These are phyloP conservation scores for Florisuga fusca DNA, from an alignment of 2,797 vertebrate species.

Conservation along the genomic window DNA sequence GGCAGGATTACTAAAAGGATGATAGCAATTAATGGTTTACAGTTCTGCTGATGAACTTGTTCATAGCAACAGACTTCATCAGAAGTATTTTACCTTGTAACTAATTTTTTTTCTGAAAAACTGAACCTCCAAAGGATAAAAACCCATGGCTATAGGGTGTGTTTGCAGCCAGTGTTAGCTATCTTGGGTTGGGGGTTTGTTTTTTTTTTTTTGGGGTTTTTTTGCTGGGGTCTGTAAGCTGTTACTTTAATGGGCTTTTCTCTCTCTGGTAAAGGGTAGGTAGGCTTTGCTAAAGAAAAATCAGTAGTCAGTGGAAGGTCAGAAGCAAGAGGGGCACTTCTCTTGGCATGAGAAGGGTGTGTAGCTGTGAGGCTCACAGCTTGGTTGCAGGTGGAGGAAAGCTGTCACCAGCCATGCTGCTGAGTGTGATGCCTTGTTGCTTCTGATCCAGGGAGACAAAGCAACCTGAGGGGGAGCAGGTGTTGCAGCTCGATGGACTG, in stretches of 20 bases:
- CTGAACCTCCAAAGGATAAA: not conserved
- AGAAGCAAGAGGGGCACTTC: not conserved
- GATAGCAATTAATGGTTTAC: not conserved
- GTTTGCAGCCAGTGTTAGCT: not conserved
- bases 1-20: not conserved
- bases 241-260: not conserved
- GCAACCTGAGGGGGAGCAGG: not conserved
- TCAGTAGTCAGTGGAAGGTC: accelerated
- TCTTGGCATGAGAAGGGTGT: accelerated
- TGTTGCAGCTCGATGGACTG: not conserved
- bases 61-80: not conserved
- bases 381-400: not conserved
- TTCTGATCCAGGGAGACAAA: not conserved
- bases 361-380: not conserved
- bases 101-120: not conserved
- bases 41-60: not conserved
- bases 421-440: not conserved
- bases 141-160: not conserved
- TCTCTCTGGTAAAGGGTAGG: not conserved
- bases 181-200: too few species aligned
- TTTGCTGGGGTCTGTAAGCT: not conserved
- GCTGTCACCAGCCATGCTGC: not conserved
- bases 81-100: not conserved
- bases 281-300: not conserved
- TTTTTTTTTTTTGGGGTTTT: too few species aligned